phyloP scores from a whole-genome alignment of 2,113 vertebrate genomes.

The Cyphomyrus plagiostoma region DNA sequence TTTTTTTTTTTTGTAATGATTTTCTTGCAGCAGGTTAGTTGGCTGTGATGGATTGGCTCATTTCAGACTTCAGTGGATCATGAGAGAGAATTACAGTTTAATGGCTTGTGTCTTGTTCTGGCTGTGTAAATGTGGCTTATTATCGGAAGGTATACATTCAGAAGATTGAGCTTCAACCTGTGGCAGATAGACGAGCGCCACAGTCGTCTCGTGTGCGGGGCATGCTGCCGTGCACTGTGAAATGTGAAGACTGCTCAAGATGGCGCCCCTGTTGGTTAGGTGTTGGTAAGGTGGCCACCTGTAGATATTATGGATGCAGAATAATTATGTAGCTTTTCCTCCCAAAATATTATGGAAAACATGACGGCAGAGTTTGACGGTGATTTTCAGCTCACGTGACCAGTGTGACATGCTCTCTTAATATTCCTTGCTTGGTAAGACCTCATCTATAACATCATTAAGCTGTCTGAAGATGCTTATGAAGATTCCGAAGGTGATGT shows the following conservation, averaged over 20 bases:
- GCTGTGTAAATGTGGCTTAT: constrained; percentile 27
- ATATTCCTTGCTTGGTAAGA: not conserved
- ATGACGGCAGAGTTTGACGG: not conserved
- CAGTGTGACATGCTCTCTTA: not conserved
- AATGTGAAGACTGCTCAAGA: not conserved
- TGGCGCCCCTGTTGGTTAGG: not conserved
- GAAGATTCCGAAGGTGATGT: not conserved
- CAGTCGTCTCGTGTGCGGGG: not conserved
- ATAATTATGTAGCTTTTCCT: not conserved
- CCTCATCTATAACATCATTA: not conserved
- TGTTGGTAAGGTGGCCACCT: not conserved
- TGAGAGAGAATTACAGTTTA: constrained; percentile 27
- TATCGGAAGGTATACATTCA: constrained; percentile 40
- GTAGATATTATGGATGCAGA: not conserved
- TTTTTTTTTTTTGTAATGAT: constrained; percentile 26
- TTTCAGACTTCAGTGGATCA: constrained; percentile 31
- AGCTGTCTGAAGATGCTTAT: not conserved
- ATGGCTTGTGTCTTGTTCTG: constrained; percentile 28
- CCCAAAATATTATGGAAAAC: not conserved
- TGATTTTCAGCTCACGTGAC: not conserved
- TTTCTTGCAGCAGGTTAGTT: constrained; percentile 20
- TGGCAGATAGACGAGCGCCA: constrained; percentile 26
- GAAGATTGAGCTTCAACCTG: constrained; percentile 34
- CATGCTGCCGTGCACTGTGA: constrained; percentile 23
- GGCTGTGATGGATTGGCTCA: constrained; percentile 33